A percentile compares a stretch with the other conserved stretches of the same genome.
Evolutionary conservation across 2,797 vertebrate species (phyloP).

Genomic region (Chelon labrosus): DNA sequence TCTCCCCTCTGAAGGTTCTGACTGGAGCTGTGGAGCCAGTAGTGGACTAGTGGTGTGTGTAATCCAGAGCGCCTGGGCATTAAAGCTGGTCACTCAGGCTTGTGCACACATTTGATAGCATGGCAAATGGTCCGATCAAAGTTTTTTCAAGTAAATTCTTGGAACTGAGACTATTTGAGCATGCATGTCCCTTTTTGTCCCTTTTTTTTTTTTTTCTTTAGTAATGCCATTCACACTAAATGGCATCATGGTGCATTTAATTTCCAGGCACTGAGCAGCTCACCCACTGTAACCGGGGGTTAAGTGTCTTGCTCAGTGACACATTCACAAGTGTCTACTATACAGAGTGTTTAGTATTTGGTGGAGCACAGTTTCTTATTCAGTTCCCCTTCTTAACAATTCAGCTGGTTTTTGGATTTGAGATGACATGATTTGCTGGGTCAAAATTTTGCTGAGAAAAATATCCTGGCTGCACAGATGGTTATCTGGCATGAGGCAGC

Average conservation of each 20-base stretch:
- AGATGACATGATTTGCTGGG: slow-evolving; percentile 13
- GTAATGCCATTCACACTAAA: slow-evolving; percentile 2
- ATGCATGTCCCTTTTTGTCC: not conserved
- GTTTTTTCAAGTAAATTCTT: slow-evolving; percentile 34
- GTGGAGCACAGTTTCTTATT: slow-evolving; percentile 1
- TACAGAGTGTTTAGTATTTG: not conserved
- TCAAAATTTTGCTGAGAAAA: not conserved
- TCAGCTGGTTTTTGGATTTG: slow-evolving; percentile 12
- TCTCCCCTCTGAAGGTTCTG: slow-evolving; percentile 49
- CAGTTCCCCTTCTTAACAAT: slow-evolving; percentile 25
- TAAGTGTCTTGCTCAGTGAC: slow-evolving; percentile 37
- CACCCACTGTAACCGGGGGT: not conserved
- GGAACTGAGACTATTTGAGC: slow-evolving; percentile 6
- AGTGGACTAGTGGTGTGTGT: slow-evolving; percentile 63
- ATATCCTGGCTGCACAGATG: not conserved
- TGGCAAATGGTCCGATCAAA: slow-evolving; percentile 50
- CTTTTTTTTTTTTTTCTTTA: not conserved
- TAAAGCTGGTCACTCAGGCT: slow-evolving; percentile 60
- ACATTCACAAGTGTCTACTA: slow-evolving; percentile 22
- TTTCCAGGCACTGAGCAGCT: slow-evolving; percentile 19
- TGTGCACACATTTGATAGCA: slow-evolving; percentile 53
- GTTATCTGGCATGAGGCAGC: not conserved
- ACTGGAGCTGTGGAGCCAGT: slow-evolving; percentile 48
- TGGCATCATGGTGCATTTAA: slow-evolving; percentile 27
- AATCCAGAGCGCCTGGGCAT: slow-evolving; percentile 59